These are phyloP conservation scores for Brachionus paranguensis DNA, from an alignment of 1,140 invertebrate species.

Conservation along the genomic window DNA sequence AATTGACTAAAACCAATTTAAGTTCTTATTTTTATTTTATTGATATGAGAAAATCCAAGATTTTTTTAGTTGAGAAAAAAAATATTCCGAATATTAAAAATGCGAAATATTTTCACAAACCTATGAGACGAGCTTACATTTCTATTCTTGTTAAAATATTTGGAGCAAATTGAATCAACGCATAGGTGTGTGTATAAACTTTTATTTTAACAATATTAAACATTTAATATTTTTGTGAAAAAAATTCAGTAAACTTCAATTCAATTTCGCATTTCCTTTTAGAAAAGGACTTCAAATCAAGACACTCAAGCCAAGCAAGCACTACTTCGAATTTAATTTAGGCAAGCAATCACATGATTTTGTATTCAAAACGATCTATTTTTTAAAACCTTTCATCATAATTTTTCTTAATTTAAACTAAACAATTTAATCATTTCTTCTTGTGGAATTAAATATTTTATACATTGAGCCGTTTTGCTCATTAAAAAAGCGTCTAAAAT, in stretches of 20 bases:
- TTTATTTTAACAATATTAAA: too few species aligned
- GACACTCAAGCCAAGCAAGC: background rate
- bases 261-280: background rate
- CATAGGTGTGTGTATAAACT: background rate
- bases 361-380: background rate
- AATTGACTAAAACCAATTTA: background rate
- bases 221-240: background rate
- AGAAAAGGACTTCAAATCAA: background rate
- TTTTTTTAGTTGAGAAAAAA: background rate
- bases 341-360: background rate
- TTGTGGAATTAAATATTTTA: background rate
- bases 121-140: background rate
- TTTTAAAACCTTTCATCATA: background rate
- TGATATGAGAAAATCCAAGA: background rate
- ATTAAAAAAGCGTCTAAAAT: background rate
- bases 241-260: background rate
- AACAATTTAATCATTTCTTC: background rate
- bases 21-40: background rate
- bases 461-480: background rate
- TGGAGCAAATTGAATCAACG: background rate
- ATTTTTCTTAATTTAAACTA: background rate
- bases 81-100: background rate
- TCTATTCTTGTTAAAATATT: background rate
- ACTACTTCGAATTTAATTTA: background rate
- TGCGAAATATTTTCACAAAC: background rate